phyloP scores from a whole-genome alignment of 2,113 vertebrate species.

The Toxotes chatareus region DNA sequence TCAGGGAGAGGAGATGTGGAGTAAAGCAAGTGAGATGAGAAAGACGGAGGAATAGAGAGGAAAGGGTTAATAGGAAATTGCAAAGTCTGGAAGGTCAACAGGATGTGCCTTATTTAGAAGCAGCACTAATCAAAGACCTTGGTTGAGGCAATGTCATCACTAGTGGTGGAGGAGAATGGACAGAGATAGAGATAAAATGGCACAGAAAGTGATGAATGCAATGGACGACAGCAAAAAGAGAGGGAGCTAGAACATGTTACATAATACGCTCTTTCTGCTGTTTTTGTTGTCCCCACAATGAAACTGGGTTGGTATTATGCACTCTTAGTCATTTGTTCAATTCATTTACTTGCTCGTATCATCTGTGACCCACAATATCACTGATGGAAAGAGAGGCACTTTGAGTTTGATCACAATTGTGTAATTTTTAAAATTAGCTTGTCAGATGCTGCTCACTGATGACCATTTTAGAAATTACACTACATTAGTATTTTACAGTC shows the following conservation, averaged over 20 bases:
- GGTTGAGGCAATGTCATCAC: slow-evolving; percentile 59
- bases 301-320: background rate
- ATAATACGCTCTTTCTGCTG: slow-evolving; percentile 27
- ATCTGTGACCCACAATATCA: background rate
- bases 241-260: slow-evolving; percentile 23
- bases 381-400: background rate
- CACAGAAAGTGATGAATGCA: slow-evolving; percentile 44
- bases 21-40: slow-evolving; percentile 31
- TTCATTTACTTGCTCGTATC: slow-evolving; percentile 21
- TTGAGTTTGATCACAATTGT: slow-evolving; percentile 8
- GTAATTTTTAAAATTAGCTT: background rate
- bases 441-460: background rate
- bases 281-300: slow-evolving; percentile 11
- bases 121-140: slow-evolving; percentile 63
- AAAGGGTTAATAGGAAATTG: slow-evolving; percentile 67
- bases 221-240: background rate
- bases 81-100: slow-evolving; percentile 72
- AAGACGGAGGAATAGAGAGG: background rate
- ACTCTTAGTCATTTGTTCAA: slow-evolving; percentile 14
- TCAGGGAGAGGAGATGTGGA: slow-evolving; percentile 32
- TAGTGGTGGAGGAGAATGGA: slow-evolving; percentile 27
- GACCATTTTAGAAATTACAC: background rate
- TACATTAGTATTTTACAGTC: background rate
- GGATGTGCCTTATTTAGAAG: slow-evolving; percentile 82
- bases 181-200: slow-evolving; percentile 39